A percentile compares a stretch with the other conserved stretches of the same genome.
phyloP scores from a whole-genome alignment of 1,140 invertebrate genomes.

The Ruditapes philippinarum region DNA sequence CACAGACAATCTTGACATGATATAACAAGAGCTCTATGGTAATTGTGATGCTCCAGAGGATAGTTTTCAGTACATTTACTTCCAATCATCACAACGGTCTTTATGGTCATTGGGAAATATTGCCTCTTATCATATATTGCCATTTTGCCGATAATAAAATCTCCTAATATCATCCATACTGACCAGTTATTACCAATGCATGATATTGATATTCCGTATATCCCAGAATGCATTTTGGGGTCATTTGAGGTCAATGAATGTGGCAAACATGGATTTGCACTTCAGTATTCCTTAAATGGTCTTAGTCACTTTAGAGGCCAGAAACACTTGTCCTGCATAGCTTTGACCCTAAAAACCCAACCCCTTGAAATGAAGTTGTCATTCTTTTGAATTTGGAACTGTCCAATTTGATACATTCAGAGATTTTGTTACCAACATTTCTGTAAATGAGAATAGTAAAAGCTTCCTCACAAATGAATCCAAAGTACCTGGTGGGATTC shows the following conservation, averaged over 20 bases:
- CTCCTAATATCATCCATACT: slow-evolving; percentile 30
- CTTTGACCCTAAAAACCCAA: too few relatives aligned
- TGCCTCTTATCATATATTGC: background rate
- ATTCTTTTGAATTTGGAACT: too few relatives aligned
- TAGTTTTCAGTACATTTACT: background rate
- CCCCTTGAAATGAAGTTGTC: too few relatives aligned
- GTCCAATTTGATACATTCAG: too few relatives aligned
- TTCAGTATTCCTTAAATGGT: background rate
- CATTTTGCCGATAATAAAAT: slow-evolving; percentile 40
- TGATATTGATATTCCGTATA: slow-evolving; percentile 26
- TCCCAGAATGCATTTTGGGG: slow-evolving; percentile 25
- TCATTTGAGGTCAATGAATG: background rate
- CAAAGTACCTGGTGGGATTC: too few relatives aligned
- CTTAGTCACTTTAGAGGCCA: background rate
- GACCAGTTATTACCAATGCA: slow-evolving; percentile 35
- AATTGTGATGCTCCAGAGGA: background rate
- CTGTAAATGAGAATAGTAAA: too few relatives aligned
- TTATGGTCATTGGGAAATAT: slow-evolving; percentile 15
- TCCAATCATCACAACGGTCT: slow-evolving; percentile 9
- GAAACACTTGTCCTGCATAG: background rate
- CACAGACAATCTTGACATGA: too few relatives aligned
- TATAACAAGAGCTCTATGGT: background rate
- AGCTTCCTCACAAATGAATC: too few relatives aligned
- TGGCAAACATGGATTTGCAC: slow-evolving; percentile 20
- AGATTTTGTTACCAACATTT: too few relatives aligned